Evolutionary conservation across 1,140 invertebrate species (phyloP), one percentile per base, ranked within the genome.

Genomic region (Rhagoletis pomonella): DNA sequence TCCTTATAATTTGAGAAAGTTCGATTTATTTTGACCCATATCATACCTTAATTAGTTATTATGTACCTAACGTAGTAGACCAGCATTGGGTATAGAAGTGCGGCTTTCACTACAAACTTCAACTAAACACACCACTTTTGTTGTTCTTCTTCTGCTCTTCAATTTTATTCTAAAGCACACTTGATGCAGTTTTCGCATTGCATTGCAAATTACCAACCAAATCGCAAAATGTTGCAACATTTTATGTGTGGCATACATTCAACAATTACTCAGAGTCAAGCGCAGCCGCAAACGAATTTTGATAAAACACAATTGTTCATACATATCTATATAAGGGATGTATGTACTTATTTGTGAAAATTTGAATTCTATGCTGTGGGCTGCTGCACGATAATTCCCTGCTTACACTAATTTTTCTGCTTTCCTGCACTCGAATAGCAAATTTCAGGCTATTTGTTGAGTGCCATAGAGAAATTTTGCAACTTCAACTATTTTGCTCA

Each of bases 361-460:
- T 67, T 29, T 67, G 64, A 0, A 67, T 67, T 67, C 29, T 19
- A 4, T 67, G 60, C 60, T 14, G 12, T 4, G 12, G 60, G 17
- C 60, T 62, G 60, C 4, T 62, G 60, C 4, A 62, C n/a, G 60
- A 62, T 3, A 62, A 29, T 67, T 67, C 64, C 4, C 64, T 67
- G 6, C 64, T 39, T 14, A 67, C 19, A 67, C 7, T 29, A 29
- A 67, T 39, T 67, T 67, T 19, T 39, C 29, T 39, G n/a, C n/a
- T 67, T 67, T 67, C 39, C 29, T 19, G 29, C 64, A 67, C 64
- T 67, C 29, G 64, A 67, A 67, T 67, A 67, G 17, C n/a, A 39
- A 67, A 67, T 29, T 67, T 39, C n/a, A 12, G 39, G 64, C 10
- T 67, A 67, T 67, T 67, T 67, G 64, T 39, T 67, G 64, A 67